phyloP scores from a whole-genome alignment of 2,113 vertebrate genomes.

The Geothlypis trichas region DNA sequence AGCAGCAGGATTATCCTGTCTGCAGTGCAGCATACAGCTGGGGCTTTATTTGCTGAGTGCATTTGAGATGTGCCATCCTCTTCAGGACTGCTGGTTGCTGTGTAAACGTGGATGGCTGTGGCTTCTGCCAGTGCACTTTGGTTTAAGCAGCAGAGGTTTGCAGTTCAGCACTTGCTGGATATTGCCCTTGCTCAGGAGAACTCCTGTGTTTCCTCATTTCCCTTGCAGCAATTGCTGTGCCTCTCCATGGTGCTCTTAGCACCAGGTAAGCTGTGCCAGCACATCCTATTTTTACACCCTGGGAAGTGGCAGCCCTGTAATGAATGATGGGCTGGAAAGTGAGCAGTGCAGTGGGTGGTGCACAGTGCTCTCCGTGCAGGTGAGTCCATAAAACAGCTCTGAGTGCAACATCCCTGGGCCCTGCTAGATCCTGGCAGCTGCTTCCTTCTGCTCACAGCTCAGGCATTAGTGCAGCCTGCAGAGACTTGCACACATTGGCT shows the following conservation, averaged over 20 bases:
- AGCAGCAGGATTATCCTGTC: background rate
- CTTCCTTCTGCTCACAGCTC: background rate
- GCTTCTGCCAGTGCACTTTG: background rate
- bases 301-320: background rate
- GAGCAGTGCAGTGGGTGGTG: background rate
- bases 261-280: conserved; percentile 1
- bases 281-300: conserved; percentile 9
- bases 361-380: background rate
- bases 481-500: background rate
- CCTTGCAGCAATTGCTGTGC: background rate
- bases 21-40: background rate
- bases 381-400: background rate
- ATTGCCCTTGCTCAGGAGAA: conserved; percentile 7
- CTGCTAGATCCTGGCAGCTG: background rate
- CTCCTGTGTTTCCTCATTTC: background rate
- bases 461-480: background rate
- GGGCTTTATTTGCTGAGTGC: background rate
- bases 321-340: background rate
- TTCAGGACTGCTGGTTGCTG: background rate
- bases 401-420: background rate
- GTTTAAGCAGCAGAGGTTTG: background rate
- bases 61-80: background rate
- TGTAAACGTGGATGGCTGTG: background rate
- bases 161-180: background rate
- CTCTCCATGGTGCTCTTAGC: background rate